Conservation (phyloP, 2,113 vertebrate species). For the Parotia lawesii region DNA sequence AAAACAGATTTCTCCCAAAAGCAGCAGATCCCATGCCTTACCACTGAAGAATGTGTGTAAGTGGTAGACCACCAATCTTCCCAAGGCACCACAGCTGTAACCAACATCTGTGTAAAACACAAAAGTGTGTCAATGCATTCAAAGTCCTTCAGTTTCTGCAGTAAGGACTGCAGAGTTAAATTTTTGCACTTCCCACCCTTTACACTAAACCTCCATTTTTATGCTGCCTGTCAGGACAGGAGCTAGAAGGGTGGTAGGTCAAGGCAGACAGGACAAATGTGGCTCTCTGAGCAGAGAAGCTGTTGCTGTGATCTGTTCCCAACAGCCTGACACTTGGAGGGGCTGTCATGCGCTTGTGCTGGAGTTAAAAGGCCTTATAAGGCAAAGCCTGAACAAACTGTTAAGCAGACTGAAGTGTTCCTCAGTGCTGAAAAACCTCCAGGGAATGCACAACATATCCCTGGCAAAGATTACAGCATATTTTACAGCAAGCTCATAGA, state of each 20-base stretch:
- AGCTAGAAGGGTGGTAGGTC: not conserved
- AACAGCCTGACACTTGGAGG: conserved; percentile 55
- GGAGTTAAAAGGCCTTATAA: conserved; percentile 83
- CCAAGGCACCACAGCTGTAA: not conserved
- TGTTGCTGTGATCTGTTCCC: conserved; percentile 67
- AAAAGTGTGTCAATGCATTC: fast-evolving
- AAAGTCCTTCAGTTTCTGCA: not conserved
- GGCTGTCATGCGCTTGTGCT: conserved; percentile 64
- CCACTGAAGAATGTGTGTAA: not conserved
- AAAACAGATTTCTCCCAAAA: not conserved
- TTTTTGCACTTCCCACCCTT: not conserved
- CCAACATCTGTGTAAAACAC: not conserved
- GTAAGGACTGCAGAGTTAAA: not conserved
- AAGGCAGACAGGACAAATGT: conserved; percentile 1
- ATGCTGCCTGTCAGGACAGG: not conserved
- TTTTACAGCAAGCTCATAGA: conserved; percentile 60
- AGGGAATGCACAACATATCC: conserved; percentile 71
- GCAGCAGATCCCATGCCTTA: not conserved
- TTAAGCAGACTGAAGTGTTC: conserved; percentile 70
- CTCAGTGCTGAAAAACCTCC: conserved; percentile 65
- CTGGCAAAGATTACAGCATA: conserved; percentile 73
- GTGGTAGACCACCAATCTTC: not conserved
- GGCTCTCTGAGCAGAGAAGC: not conserved
- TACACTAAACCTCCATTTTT: not conserved
- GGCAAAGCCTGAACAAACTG: conserved; percentile 72